Conservation (phyloP, 2,113 vertebrate genomes). For the Chauna torquata region DNA sequence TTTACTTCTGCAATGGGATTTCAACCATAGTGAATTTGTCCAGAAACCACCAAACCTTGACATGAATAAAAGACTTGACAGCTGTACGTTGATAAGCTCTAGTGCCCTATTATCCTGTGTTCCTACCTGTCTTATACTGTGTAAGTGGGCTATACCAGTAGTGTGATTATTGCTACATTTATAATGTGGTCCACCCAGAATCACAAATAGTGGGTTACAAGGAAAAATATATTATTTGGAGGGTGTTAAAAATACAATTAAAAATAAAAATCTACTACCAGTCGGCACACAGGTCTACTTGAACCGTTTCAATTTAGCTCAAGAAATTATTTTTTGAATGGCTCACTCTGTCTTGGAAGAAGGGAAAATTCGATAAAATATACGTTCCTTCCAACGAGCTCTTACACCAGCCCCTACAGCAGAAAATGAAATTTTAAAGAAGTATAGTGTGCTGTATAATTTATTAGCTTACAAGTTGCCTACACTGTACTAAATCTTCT, state of each 20-base stretch:
- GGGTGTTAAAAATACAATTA: background rate
- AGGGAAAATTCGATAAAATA: background rate
- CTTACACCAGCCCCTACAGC: background rate
- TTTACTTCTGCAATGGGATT: slow-evolving; percentile 26
- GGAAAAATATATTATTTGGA: background rate
- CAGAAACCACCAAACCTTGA: slow-evolving; percentile 27
- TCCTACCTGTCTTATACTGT: background rate
- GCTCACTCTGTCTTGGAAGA: background rate
- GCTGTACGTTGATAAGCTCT: slow-evolving; percentile 2
- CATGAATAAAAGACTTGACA: slow-evolving; percentile 48
- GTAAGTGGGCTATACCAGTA: background rate
- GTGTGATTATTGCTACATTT: background rate
- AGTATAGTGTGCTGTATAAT: background rate
- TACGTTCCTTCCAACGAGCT: background rate
- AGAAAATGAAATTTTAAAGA: slow-evolving; percentile 23
- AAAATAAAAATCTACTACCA: background rate
- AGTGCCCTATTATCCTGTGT: background rate
- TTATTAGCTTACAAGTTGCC: background rate
- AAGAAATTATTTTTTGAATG: slow-evolving; percentile 16
- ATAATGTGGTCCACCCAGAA: background rate
- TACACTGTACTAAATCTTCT: background rate
- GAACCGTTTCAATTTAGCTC: slow-evolving; percentile 28
- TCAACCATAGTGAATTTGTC: slow-evolving; percentile 26
- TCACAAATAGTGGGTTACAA: background rate
- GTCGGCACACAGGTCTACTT: background rate